phyloP scores from a whole-genome alignment of 2,113 vertebrate species.

The Bungarus multicinctus region DNA sequence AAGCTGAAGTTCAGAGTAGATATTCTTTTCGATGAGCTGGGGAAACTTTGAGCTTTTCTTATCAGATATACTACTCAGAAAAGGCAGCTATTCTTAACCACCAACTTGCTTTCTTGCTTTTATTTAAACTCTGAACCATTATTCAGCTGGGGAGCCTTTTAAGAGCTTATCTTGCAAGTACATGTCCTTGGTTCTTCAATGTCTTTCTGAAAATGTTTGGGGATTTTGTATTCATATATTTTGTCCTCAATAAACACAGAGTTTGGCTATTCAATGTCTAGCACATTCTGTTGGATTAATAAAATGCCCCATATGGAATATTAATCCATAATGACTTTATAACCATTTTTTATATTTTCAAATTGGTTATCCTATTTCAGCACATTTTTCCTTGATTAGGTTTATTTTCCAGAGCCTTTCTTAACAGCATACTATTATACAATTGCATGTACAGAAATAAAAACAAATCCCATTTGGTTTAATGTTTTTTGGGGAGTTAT shows the following conservation, averaged over 20 bases:
- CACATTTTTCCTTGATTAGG: not conserved
- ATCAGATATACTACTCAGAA: slow-evolving; percentile 5
- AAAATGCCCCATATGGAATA: not conserved
- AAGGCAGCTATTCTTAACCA: not conserved
- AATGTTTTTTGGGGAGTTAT: not conserved
- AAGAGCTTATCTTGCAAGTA: not conserved
- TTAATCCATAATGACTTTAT: not conserved
- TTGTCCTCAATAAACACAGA: not conserved
- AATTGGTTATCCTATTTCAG: not conserved
- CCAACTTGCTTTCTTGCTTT: slow-evolving; percentile 31
- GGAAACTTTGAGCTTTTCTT: slow-evolving; percentile 34
- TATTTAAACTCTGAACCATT: not conserved
- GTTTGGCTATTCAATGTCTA: not conserved
- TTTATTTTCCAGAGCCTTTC: not conserved
- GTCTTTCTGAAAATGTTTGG: rapidly evolving
- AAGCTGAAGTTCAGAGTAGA: not conserved
- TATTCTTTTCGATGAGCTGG: not conserved
- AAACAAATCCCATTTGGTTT: not conserved
- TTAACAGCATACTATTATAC: not conserved
- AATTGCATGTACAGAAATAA: not conserved
- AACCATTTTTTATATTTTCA: not conserved
- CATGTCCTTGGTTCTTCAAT: slow-evolving; percentile 7
- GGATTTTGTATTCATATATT: not conserved
- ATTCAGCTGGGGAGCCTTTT: slow-evolving; percentile 37
- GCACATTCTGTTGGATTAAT: not conserved